Evolutionary conservation across 2,888 invertebrate species (phyloP).

Genomic region (Polydrusus pterygomalis): DNA sequence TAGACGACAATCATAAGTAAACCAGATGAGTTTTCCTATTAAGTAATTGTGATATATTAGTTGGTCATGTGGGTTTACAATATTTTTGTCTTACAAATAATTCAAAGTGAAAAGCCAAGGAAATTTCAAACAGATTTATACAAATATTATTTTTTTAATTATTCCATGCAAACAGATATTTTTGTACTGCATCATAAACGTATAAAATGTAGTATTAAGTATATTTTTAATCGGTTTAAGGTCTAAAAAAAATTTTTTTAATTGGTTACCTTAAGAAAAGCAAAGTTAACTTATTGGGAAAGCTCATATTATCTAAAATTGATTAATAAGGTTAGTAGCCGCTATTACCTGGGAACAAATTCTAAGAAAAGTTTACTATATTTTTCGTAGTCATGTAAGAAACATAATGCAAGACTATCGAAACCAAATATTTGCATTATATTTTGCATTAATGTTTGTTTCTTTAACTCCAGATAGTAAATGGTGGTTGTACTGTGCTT

Average conservation of each 20-base stretch:
- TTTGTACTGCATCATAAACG: too few species aligned
- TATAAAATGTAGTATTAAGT: too few species aligned
- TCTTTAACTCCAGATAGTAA: neutral
- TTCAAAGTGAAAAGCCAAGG: too few species aligned
- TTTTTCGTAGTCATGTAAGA: slow-evolving; percentile 21
- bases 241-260: too few species aligned
- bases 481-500: too few species aligned
- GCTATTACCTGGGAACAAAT: slow-evolving; percentile 52
- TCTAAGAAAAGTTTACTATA: slow-evolving; percentile 23
- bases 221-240: too few species aligned
- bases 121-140: too few species aligned
- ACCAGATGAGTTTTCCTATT: slow-evolving; percentile 42
- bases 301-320: slow-evolving; percentile 29
- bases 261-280: neutral
- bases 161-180: too few species aligned
- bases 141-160: too few species aligned
- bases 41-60: slow-evolving; percentile 46
- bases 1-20: slow-evolving; percentile 46
- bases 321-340: slow-evolving; percentile 45
- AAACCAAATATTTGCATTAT: slow-evolving; percentile 17
- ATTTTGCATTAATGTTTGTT: slow-evolving; percentile 5
- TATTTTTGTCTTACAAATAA: too few species aligned
- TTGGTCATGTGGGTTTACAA: slow-evolving; percentile 11
- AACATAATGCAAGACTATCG: slow-evolving; percentile 22
- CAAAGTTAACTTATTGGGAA: slow-evolving; percentile 35